Evolutionary conservation across 2,113 vertebrate genomes (phyloP), one percentile per base, ranked within the genome.

Genomic region (Oreochromis spilurus): DNA sequence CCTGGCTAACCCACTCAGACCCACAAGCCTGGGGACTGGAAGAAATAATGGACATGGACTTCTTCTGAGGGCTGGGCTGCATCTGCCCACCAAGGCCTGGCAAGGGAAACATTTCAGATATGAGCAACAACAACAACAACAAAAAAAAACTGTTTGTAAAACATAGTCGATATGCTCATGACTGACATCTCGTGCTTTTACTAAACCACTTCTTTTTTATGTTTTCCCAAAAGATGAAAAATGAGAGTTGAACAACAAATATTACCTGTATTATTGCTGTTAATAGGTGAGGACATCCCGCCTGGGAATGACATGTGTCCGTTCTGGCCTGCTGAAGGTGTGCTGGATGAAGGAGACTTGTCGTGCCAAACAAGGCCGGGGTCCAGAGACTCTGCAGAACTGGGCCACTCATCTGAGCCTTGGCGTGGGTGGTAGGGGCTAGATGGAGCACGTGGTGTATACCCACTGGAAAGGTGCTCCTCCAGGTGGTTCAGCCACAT

Each of bases 401-500:
- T 94, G 1, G 95, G 96, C 98, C 98, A 98, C 84, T 98, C 98
- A 70, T 99, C 97, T 0, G 98, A 98, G 82, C 97, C 96, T 91
- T 98, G 97, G 19, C 97, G 97, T 1, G 97, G 96, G 91, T 98
- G 97, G 93, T 97, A 97, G 6, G 96, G 95, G 50, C 95, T 96
- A 6, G 96, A 89, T 2, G 97, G 95, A 17, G 97, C 93, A 10
- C 96, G 93, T 4, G 97, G 94, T 12, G 92, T 81, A 81, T 97
- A 97, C 91, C 96, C 96, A 26, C 95, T 92, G 1, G 97, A 97
- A 50, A 99, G 92, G 78, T 98, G 97, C 34, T 99, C 98, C 88
- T 99, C 98, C 29, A 99, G 94, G 94, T 99, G 98, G 88, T 97
- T 98, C 21, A 99, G 95, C 98, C 98, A 99, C 65, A 98, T 96